Evolutionary conservation across 2,888 invertebrate species (phyloP), one percentile per base, ranked within the genome.

Genomic region (Balanococcus diminutus): DNA sequence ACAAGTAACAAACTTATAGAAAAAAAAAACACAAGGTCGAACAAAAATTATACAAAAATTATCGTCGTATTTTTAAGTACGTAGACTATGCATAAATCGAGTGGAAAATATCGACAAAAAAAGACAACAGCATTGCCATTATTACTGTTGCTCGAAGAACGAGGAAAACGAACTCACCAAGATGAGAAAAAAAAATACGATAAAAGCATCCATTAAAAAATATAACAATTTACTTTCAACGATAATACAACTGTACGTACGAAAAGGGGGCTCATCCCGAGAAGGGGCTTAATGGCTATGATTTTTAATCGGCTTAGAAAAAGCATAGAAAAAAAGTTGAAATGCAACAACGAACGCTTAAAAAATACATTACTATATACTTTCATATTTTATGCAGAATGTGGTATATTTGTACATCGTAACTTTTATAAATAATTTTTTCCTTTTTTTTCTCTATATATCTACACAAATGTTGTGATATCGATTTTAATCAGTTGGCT

Each of bases 321-420:
- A 61, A 19, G 11, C 8, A 61, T 2, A 61, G 46, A 46, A 42
- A 42, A 46, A 46, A 5, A 46, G 46, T 16, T n/a, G n/a, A 61
- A 61, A 61, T 61, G 61, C 61, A 61, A 61, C 61, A 61, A 61
- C 61, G 22, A 61, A 61, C 61, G 22, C 61, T 61, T 61, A 61
- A 25, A 61, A 61, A 61, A 61, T 61, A 61, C 61, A 61, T 61
- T 61, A 61, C 61, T 19, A 61, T 61, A 46, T 46, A 46, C n/a
- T 46, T 46, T 46, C n/a, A n/a, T 46, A 46, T 46, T 46, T 14
- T n/a, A 14, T 46, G 14, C 3, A 25, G 2, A 61, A 25, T 8
- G 2, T 0, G 11, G 25, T 61, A 61, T 25, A 61, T 5, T 8
- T 8, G 25, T 61, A 61, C 61, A 61, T 61, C 61, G 39, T 42